Evolutionary conservation across 2,113 vertebrate species (phyloP).

Genomic region (Nerophis lumbriciformis): DNA sequence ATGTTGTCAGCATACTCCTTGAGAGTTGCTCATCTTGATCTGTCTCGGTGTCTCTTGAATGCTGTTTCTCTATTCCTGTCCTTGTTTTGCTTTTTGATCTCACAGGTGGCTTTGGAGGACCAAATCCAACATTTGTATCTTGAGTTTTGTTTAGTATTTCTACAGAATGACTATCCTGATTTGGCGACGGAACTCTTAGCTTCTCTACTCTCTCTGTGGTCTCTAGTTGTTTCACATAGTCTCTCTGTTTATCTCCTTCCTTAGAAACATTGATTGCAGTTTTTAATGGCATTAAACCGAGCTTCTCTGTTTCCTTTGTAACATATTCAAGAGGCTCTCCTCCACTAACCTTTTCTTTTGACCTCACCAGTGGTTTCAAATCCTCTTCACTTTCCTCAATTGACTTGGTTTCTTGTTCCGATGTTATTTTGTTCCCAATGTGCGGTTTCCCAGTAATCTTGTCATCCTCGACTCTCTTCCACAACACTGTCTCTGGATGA

Average conservation of each 20-base stretch:
- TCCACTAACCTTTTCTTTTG: conserved; percentile 24
- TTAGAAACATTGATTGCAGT: conserved; percentile 8
- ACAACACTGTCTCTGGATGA: neutral
- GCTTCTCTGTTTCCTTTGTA: conserved; percentile 32
- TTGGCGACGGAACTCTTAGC: neutral
- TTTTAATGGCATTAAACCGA: conserved; percentile 14
- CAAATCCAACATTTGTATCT: conserved; percentile 8
- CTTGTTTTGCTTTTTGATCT: conserved; percentile 52
- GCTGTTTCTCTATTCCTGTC: conserved; percentile 30
- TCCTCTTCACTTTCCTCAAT: conserved; percentile 17
- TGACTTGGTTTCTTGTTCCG: conserved; percentile 5
- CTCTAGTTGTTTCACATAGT: neutral
- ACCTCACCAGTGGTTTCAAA: conserved; percentile 41
- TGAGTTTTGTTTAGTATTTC: conserved; percentile 10
- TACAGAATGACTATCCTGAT: conserved; percentile 14
- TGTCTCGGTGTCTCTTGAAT: conserved; percentile 49
- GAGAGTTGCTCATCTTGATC: conserved; percentile 41
- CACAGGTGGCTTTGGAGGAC: conserved; percentile 43
- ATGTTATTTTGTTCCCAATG: conserved; percentile 7
- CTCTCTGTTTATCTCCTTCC: conserved; percentile 11
- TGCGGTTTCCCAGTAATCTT: conserved; percentile 14
- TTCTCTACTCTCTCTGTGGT: conserved; percentile 7
- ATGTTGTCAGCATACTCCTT: conserved; percentile 1
- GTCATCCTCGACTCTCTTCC: conserved; percentile 20
- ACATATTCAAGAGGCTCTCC: conserved; percentile 1